Percentiles rank a stretch among this genome's conserved stretches.
These are phyloP conservation scores for Channallabes apus DNA, from an alignment of 2,797 vertebrate species.

Conservation along the genomic window DNA sequence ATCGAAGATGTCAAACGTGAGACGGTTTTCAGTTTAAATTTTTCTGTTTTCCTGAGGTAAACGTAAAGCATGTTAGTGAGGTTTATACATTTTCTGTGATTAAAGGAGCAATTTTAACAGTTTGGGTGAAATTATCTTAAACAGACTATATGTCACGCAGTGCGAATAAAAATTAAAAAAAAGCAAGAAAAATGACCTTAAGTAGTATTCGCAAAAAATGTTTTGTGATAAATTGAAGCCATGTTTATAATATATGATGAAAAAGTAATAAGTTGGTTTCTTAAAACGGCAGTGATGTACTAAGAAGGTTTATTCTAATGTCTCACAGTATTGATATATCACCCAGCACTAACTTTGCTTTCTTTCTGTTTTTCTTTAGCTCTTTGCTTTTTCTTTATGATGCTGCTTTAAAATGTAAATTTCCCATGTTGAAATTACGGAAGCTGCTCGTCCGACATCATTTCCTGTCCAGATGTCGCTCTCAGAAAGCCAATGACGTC, in stretches of 20 bases:
- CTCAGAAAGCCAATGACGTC: conserved; percentile 56
- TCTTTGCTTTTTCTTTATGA: not conserved
- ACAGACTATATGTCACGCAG: not conserved
- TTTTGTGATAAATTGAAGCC: not conserved
- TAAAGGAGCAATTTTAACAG: not conserved
- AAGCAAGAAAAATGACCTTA: not conserved
- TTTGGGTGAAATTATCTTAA: not conserved
- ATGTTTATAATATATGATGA: not conserved
- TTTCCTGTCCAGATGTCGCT: conserved; percentile 43
- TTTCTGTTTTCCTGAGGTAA: not conserved
- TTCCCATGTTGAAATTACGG: conserved; percentile 65
- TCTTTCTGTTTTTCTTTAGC: not conserved
- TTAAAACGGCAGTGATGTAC: not conserved
- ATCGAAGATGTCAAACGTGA: not conserved
- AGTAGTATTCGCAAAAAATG: not conserved
- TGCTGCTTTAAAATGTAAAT: conserved; percentile 4
- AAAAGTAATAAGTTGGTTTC: not conserved
- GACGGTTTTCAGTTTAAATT: not conserved
- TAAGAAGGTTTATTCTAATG: not conserved
- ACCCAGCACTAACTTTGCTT: not conserved
- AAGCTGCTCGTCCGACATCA: conserved; percentile 57
- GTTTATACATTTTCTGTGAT: not conserved
- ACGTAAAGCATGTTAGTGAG: not conserved
- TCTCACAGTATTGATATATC: not conserved
- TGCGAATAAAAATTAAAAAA: not conserved